Base-by-base conservation (phyloP, 1,140 invertebrate species). In the Drosophila melanica region DNA sequence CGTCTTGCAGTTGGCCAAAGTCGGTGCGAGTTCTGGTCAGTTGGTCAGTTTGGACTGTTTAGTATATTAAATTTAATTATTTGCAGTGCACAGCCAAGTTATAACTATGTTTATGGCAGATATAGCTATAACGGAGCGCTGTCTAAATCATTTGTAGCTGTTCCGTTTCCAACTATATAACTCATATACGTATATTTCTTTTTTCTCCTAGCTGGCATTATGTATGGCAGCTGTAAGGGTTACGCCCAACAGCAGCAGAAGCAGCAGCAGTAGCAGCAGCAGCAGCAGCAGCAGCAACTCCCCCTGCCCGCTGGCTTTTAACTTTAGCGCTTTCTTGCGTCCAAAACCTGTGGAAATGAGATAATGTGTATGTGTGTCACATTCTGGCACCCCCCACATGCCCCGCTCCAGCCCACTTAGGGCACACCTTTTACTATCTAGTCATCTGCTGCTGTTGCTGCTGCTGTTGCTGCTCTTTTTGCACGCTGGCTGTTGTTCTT, bases 281-380 rank as follows among this genome's bases (percentile, higher is more conserved):
- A n/a, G n/a, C 63, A 48, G 48, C 12, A 35, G 50, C 4, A 53
- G 50, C 50, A 18, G 30, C 50, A 20, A 20, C 44, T n/a, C 58
- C 59, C 23, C 41, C 37, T 37, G 54, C 62, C 60, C 62, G 77
- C 70, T 75, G 79, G 79, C 79, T 82, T 89, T 89, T 77, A 87
- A 79, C 82, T 82, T 85, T 87, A 68, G 82, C 82, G 79, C 75
- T 86, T 86, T 81, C 78, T 81, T 79, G 68, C 68, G 75, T 87
- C 72, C 74, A 75, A 77, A 70, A 84, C 67, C 85, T 85, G 84
- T 80, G 80, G 84, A 89, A 89, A 89, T 89, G 77, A 90, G 85
- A 89, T 90, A 90, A 89, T 89, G 80, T 89, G 77, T 89, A 90
- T 90, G 84, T 89, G 84, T 90, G 84, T 89, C 85, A 89, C 84